Base-by-base conservation (phyloP, 2,113 vertebrate species). In the Aegotheles bennettii region DNA sequence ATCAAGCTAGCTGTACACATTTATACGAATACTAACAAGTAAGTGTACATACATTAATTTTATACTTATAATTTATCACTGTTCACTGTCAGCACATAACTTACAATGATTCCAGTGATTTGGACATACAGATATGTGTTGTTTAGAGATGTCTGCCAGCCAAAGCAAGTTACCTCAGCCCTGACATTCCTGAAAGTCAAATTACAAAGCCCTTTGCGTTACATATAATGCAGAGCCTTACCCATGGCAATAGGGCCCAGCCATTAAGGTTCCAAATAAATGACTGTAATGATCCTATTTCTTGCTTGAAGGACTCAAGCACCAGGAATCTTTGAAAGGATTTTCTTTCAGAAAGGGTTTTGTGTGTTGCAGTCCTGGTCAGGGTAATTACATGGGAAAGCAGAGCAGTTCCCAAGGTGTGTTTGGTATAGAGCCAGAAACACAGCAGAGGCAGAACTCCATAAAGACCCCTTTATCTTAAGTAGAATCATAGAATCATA, bases 111-210 rank as follows among this genome's bases (percentile, higher is more conserved):
- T 83, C n/a, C 60, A 53, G 29, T 24, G 48, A 56, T 47, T 83
- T 13, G 84, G 29, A 25, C 59, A 35, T 8, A 50, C 9, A 14
- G 0, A 3, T 28, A 2, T 25, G 17, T 0, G 2, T 16, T 29
- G 36, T 16, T 50, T 71, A 70, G 61, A 67, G 40, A 26, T 4
- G 6, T 16, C 23, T 64, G n/a, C 33, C 61, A 59, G 31, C 8
- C 31, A 68, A 28, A 86, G 57, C 29, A 63, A 88, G 43, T 21
- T 47, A 75, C 20, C 3, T 54, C 2, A 90, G 26, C 78, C 26
- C 29, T 25, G 28, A 17, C 13, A 16, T 17, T 70, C 38, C 56
- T 31, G 11, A 43, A 6, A 45, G 4, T 6, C 7, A 38, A 40
- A 13, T 71, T 45, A 23, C 40, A 57, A 70, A 88, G 7, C 35